Evolutionary conservation across 1,140 invertebrate genomes (phyloP).

Genomic region (Oreohelix idahoensis): DNA sequence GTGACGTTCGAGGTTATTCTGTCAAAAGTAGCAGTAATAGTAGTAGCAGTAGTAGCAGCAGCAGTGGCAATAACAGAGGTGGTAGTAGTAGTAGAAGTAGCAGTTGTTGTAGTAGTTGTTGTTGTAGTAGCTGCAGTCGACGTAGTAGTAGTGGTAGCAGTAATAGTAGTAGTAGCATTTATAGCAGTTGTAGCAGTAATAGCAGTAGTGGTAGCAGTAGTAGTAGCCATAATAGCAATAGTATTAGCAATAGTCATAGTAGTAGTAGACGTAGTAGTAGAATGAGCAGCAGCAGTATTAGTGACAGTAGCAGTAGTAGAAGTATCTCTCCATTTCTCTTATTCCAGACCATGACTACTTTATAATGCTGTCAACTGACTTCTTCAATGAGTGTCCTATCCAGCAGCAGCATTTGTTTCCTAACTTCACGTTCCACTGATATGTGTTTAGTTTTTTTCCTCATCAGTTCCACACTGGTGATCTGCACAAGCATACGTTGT

Average conservation of each 20-base stretch:
- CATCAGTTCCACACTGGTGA: too few relatives aligned
- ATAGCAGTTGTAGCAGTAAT: neutral
- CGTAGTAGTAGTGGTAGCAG: neutral
- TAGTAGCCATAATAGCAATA: neutral
- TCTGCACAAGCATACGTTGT: too few relatives aligned
- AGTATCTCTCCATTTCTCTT: too few relatives aligned
- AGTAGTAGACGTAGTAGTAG: neutral
- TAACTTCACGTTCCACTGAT: too few relatives aligned
- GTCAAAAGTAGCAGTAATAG: neutral
- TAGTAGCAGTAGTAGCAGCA: constrained; percentile 13
- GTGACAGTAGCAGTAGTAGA: neutral
- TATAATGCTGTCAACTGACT: too few relatives aligned
- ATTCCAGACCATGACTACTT: too few relatives aligned
- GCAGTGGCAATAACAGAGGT: neutral
- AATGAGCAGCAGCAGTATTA: neutral
- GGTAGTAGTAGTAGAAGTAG: neutral
- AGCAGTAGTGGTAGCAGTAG: neutral
- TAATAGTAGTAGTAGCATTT: neutral
- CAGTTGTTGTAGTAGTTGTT: neutral
- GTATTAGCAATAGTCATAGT: neutral
- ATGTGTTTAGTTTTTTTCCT: too few relatives aligned
- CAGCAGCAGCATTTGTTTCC: too few relatives aligned
- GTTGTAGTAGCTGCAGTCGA: neutral
- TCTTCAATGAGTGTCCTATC: too few relatives aligned
- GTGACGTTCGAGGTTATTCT: too few relatives aligned